phyloP scores from a whole-genome alignment of 2,113 vertebrate species.

The Ptilorrhoa leucosticta region DNA sequence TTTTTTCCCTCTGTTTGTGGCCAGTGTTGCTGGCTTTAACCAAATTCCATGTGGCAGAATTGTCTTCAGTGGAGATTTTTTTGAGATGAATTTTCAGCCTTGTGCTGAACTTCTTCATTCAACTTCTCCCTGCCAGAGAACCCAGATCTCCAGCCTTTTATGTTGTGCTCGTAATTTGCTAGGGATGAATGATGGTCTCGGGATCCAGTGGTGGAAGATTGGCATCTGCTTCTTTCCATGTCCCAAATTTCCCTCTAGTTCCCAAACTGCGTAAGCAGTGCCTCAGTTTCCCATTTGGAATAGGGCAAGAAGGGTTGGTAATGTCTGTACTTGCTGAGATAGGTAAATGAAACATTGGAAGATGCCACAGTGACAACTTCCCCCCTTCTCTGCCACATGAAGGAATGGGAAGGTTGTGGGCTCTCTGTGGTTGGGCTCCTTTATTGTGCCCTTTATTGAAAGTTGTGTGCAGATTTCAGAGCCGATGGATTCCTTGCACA shows the following conservation, averaged over 20 bases:
- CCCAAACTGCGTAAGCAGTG: not conserved
- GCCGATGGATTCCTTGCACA: accelerated
- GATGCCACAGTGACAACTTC: accelerated
- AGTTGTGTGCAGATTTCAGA: not conserved
- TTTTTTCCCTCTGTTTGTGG: not conserved
- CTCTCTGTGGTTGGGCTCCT: not conserved
- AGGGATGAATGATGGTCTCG: accelerated
- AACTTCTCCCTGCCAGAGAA: not conserved
- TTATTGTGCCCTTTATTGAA: not conserved
- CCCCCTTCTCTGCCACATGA: not conserved
- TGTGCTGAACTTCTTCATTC: not conserved
- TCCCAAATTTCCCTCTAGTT: not conserved
- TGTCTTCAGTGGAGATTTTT: not conserved
- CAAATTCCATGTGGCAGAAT: not conserved
- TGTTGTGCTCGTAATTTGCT: accelerated
- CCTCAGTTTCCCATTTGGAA: not conserved
- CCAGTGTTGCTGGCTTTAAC: not conserved
- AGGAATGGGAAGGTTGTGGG: not conserved
- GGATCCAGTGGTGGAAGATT: accelerated
- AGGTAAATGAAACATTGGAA: accelerated
- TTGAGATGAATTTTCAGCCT: not conserved
- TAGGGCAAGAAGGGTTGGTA: not conserved
- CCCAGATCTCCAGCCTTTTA: not conserved
- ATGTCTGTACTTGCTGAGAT: not conserved
- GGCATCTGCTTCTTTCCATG: not conserved